Base-by-base conservation (phyloP, 2,888 invertebrate genomes). In the Leucania comma region DNA sequence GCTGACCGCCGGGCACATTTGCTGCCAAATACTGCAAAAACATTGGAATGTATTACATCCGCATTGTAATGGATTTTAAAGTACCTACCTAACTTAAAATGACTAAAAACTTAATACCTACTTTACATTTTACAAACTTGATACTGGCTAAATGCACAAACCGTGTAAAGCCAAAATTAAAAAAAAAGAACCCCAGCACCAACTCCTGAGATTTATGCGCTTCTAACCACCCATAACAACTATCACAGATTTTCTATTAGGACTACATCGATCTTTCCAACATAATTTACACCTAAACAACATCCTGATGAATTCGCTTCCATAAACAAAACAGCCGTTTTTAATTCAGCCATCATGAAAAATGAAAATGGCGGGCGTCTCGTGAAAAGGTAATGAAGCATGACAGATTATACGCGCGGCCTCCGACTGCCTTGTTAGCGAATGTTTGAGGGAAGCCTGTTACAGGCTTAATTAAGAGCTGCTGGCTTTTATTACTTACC, bases 301-400 rank as follows among this genome's bases (percentile, higher is more conserved):
- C 5, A 26, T 24, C 51, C 17, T 3, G 10, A 54, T 54, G 29
- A 32, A 54, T 54, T 29, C n/a, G 3, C 22, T 22, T 1, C 22
- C 46, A 24, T 46, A 53, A 35, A 58, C 35, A 75, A 67, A 66
- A 35, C 29, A 58, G 57, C 0, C 17, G 8, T 50, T 58, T 72
- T 51, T 48, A 20, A 59, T 32, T 26, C 12, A 8, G 20, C 17
- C 14, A 35, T 1, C 29, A 38, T 50, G 9, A 50, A 56, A 56
- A 10, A 70, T 35, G 12, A 59, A 78, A 75, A 67, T 59, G 53
- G 70, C 51, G 57, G 32, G 17, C 20, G 48, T 70, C 67, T 73
- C 70, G 66, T 76, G 78, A 77, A 80, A 81, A 76, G 60, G 60
- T 78, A 84, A 80, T 78, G 78, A 68, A 81, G 77, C 61, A 66